These are phyloP conservation scores for Daboia siamensis DNA, from an alignment of 2,113 vertebrate genomes.

Conservation along the genomic window DNA sequence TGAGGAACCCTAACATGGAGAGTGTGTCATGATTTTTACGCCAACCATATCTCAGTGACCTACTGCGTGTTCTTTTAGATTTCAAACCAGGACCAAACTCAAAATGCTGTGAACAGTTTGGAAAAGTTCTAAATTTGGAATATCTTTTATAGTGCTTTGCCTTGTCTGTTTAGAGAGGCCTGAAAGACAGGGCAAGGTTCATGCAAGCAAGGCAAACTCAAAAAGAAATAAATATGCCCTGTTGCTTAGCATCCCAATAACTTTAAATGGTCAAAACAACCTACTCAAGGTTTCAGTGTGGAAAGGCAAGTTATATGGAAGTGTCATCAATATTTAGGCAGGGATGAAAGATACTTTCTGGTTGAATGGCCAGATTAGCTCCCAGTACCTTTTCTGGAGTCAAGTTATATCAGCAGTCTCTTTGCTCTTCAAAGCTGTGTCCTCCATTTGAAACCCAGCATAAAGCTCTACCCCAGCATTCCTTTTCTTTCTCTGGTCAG, in stretches of 20 bases:
- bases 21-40: background rate
- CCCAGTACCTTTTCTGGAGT: background rate
- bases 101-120: background rate
- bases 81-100: background rate
- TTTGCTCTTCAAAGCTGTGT: background rate
- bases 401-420: background rate
- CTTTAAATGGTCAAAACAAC: background rate
- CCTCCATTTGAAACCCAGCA: background rate
- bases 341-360: background rate
- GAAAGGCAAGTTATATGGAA: background rate
- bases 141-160: background rate
- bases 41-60: background rate
- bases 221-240: background rate
- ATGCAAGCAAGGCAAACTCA: background rate
- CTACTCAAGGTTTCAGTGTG: background rate
- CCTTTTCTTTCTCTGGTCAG: background rate
- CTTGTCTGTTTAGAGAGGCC: background rate
- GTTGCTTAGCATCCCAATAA: background rate
- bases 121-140: background rate
- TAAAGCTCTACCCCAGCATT: background rate
- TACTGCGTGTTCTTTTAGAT: background rate
- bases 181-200: background rate
- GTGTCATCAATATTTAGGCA: background rate
- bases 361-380: background rate
- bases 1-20: background rate